A percentile compares a stretch with the other conserved stretches of the same genome.
Conservation (phyloP, 2,797 vertebrate genomes). For the Lepidocolaptes lacrymiger region DNA sequence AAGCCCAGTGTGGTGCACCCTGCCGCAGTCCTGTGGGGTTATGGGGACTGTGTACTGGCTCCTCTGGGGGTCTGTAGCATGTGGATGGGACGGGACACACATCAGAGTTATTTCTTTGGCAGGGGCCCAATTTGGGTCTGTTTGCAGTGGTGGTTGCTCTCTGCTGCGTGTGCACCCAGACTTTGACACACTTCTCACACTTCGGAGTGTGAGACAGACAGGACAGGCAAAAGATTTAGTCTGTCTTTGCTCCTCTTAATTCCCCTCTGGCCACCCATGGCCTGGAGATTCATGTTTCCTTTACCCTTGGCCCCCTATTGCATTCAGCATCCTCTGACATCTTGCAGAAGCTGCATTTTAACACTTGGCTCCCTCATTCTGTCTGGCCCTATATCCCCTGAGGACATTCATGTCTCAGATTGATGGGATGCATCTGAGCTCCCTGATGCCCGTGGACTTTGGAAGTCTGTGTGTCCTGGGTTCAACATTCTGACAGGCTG, state of each 20-base stretch:
- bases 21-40: background rate
- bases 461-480: background rate
- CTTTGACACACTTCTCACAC: background rate
- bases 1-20: background rate
- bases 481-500: background rate
- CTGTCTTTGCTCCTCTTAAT: background rate
- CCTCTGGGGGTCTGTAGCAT: rapidly evolving
- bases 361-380: background rate
- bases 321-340: background rate
- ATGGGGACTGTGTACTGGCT: background rate
- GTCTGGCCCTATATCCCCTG: background rate
- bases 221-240: background rate
- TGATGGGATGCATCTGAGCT: background rate
- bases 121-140: rapidly evolving
- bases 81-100: background rate
- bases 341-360: background rate
- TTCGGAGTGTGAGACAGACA: background rate
- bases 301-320: background rate
- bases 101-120: background rate
- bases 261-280: background rate
- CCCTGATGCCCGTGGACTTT: background rate
- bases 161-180: background rate
- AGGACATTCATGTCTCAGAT: background rate
- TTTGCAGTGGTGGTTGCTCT: background rate
- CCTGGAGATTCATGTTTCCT: background rate